Conservation (phyloP, 2,113 vertebrate species). For the Anhinga anhinga region DNA sequence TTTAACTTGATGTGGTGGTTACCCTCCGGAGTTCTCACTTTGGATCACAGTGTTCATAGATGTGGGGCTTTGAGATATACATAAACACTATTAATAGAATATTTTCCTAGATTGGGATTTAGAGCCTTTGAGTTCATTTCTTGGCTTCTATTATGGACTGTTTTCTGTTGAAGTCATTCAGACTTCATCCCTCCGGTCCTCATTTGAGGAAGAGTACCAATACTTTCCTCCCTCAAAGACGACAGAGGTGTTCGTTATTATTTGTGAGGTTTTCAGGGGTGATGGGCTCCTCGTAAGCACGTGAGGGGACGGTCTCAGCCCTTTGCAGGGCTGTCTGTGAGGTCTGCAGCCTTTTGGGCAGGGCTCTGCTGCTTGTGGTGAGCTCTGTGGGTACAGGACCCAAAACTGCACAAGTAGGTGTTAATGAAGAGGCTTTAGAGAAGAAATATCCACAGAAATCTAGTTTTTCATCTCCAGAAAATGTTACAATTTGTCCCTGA, state of each 20-base stretch:
- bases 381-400: too few species aligned
- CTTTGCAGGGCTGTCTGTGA: not conserved
- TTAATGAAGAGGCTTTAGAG: not conserved
- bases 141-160: not conserved
- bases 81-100: not conserved
- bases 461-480: not conserved
- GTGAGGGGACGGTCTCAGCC: rapidly evolving
- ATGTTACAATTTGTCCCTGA: not conserved
- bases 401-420: not conserved
- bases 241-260: not conserved
- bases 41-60: not conserved
- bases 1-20: not conserved
- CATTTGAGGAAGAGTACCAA: not conserved
- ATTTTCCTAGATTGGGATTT: not conserved
- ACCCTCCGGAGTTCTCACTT: not conserved
- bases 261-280: not conserved
- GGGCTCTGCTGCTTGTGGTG: not conserved
- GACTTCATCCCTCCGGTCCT: not conserved
- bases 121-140: not conserved
- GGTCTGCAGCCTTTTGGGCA: not conserved
- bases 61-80: not conserved
- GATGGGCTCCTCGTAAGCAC: not conserved
- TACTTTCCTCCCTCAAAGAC: rapidly evolving
- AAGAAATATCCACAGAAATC: not conserved
- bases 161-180: not conserved